Conservation (phyloP, 2,888 invertebrate species). For the Dryomyza anilis region DNA sequence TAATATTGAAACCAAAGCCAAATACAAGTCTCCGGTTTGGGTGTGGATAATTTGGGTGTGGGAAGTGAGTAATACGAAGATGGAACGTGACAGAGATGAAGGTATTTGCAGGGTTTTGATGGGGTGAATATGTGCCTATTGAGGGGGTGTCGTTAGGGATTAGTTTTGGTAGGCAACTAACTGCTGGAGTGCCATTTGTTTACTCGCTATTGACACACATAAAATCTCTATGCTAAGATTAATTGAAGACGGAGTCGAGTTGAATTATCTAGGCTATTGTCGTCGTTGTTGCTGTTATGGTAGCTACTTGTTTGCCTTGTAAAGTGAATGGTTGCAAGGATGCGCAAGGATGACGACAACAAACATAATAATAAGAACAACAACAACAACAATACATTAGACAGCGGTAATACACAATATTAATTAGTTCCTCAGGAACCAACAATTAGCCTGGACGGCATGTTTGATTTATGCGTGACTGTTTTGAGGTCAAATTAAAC, state of each 20-base stretch:
- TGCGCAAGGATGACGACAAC: no score
- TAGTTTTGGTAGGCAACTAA: no score
- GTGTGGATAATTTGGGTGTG: neutral
- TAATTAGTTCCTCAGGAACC: no score
- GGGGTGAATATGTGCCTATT: neutral
- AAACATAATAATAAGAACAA: no score
- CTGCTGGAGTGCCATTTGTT: no score
- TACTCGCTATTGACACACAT: no score
- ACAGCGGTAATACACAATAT: no score
- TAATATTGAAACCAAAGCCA: conserved; percentile 1
- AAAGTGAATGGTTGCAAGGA: no score
- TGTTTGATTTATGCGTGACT: no score
- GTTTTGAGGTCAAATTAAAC: neutral
- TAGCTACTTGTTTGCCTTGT: neutral
- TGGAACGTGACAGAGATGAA: neutral
- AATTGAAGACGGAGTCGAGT: neutral
- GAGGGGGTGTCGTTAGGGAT: neutral
- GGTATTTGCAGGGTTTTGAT: neutral
- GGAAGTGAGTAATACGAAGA: neutral
- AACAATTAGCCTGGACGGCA: no score
- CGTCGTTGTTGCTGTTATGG: neutral
- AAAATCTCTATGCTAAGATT: neutral
- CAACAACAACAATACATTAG: no score
- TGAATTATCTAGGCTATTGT: neutral
- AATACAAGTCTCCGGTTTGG: neutral